phyloP scores from a whole-genome alignment of 2,888 invertebrate genomes.

The Syrphus vitripennis region DNA sequence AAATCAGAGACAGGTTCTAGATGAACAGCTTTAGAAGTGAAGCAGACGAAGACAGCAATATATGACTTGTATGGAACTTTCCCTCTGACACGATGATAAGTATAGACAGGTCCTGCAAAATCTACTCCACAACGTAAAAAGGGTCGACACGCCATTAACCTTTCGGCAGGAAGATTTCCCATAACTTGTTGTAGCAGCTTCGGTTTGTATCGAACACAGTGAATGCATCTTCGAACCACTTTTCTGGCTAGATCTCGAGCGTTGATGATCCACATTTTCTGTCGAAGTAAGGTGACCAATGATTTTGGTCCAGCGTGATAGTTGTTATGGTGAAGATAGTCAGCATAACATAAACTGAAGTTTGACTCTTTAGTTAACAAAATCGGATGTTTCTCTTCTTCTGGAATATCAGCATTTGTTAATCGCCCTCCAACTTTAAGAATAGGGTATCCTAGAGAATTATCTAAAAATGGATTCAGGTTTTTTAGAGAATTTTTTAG shows the following conservation, averaged over 20 bases:
- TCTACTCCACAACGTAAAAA: slow-evolving; percentile 60
- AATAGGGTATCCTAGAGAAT: background rate
- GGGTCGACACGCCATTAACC: no score
- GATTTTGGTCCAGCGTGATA: no score
- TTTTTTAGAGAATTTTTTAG: slow-evolving; percentile 12
- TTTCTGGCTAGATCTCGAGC: no score
- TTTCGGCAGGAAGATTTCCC: no score
- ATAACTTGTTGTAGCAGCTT: no score
- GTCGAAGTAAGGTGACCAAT: no score
- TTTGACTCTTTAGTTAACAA: background rate
- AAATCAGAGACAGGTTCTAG: slow-evolving; percentile 52
- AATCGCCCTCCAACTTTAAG: slow-evolving; percentile 46
- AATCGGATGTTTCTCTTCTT: background rate
- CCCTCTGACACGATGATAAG: slow-evolving; percentile 42
- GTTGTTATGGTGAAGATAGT: no score
- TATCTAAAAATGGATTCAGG: slow-evolving; percentile 44
- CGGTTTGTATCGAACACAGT: no score
- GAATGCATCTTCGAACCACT: no score
- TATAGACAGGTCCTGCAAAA: slow-evolving; percentile 36
- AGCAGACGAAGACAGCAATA: slow-evolving; percentile 26
- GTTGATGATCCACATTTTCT: no score
- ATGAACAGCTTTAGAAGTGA: slow-evolving; percentile 46
- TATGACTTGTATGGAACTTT: slow-evolving; percentile 39
- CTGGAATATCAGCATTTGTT: background rate
- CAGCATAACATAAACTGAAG: slow-evolving; percentile 4